Evolutionary conservation across 1,140 invertebrate species (phyloP).

Genomic region (Heliconius hermathena): DNA sequence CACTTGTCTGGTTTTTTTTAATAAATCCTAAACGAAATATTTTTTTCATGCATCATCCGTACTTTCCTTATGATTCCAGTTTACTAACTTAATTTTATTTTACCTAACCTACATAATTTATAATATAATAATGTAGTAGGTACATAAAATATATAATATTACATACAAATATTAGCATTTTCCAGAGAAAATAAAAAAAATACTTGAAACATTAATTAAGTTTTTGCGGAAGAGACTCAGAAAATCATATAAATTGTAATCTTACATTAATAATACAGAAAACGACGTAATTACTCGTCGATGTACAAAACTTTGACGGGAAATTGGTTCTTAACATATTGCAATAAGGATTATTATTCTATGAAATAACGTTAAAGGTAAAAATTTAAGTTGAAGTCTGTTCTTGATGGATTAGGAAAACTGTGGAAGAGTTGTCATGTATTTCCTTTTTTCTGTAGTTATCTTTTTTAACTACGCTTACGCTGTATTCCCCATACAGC

Average conservation of each 20-base stretch:
- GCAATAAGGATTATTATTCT: neutral
- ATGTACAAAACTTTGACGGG: neutral
- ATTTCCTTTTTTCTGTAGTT: neutral
- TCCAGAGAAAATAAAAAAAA: constrained; percentile 25
- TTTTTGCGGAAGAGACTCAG: constrained; percentile 34
- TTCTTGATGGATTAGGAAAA: constrained; percentile 17
- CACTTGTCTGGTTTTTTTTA: too few species aligned
- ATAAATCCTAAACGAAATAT: too few species aligned
- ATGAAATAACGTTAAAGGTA: neutral
- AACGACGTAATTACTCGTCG: constrained; percentile 26
- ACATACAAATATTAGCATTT: constrained; percentile 18
- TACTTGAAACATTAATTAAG: constrained; percentile 30
- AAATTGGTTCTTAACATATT: neutral
- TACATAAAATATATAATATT: too few species aligned
- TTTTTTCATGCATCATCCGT: too few species aligned
- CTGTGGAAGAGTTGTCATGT: neutral
- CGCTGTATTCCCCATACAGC: too few species aligned
- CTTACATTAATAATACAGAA: constrained; percentile 37
- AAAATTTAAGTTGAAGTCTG: neutral
- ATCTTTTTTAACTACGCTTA: too few species aligned
- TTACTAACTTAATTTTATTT: too few species aligned
- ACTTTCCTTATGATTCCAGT: too few species aligned
- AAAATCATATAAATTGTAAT: constrained; percentile 45
- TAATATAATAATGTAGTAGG: too few species aligned
- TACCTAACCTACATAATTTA: too few species aligned